Evolutionary conservation across 92 coral and sea anemone genomes (phyloP).

Genomic region (Zoanthus sansibaricus): DNA sequence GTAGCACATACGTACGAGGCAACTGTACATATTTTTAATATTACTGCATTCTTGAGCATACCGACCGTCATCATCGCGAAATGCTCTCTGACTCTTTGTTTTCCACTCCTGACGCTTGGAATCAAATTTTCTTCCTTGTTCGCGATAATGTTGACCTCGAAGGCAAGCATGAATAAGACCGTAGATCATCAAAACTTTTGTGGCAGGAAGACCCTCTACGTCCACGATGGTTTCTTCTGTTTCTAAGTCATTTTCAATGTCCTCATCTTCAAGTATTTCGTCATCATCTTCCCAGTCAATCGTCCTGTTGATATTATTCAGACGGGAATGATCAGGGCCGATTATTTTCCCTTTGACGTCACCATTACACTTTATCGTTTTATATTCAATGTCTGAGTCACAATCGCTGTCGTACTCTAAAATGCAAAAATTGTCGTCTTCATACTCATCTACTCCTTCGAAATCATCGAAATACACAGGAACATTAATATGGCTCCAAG

Average conservation of each 20-base stretch:
- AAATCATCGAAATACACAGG: neutral
- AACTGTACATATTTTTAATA: constrained; percentile 47
- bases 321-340: constrained; percentile 40
- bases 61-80: neutral
- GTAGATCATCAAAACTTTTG: constrained; percentile 25
- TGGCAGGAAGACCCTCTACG: neutral
- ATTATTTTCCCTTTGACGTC: constrained; percentile 15
- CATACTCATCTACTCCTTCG: neutral
- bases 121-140: constrained; percentile 51
- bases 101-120: constrained; percentile 60
- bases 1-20: constrained; percentile 34
- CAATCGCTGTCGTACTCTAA: neutral
- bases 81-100: constrained; percentile 14
- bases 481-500: neutral
- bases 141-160: constrained; percentile 57
- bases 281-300: neutral
- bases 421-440: neutral
- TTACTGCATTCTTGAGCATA: constrained; percentile 27
- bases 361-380: constrained; percentile 19
- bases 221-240: neutral
- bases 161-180: constrained; percentile 39
- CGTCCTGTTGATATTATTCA: constrained; percentile 45
- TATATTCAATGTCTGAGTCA: neutral
- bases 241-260: constrained; percentile 3
- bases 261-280: constrained; percentile 17